Conservation (phyloP, 2,113 vertebrate genomes). For the Clupea harengus region DNA sequence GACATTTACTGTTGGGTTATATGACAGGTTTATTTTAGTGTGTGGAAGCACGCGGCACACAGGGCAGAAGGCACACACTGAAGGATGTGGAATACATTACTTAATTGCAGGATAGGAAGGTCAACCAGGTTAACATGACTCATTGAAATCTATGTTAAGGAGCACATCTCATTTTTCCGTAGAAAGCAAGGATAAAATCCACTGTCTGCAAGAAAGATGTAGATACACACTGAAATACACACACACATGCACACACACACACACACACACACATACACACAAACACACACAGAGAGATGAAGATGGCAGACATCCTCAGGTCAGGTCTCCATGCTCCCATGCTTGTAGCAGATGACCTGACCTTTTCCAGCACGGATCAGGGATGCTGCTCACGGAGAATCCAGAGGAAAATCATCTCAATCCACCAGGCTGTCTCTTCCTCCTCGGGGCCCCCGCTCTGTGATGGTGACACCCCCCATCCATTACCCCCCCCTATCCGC, state of each 20-base stretch:
- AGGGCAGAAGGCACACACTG: not conserved
- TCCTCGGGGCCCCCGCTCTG: not conserved
- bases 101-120: not conserved
- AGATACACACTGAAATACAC: not conserved
- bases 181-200: not conserved
- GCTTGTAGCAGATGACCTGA: not conserved
- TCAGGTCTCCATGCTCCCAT: not conserved
- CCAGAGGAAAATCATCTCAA: not conserved
- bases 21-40: conserved; percentile 28
- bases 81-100: not conserved
- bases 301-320: not conserved
- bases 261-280: not conserved
- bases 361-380: not conserved
- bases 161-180: not conserved
- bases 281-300: not conserved
- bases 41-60: not conserved
- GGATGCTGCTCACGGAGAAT: not conserved
- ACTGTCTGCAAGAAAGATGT: not conserved
- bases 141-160: not conserved
- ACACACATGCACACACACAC: not conserved
- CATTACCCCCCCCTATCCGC: not conserved
- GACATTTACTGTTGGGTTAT: conserved; percentile 13
- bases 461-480: not conserved
- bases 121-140: not conserved
- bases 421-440: not conserved